These are phyloP conservation scores for Cardiocondyla obscurior DNA, from an alignment of 1,140 invertebrate genomes.

Conservation along the genomic window DNA sequence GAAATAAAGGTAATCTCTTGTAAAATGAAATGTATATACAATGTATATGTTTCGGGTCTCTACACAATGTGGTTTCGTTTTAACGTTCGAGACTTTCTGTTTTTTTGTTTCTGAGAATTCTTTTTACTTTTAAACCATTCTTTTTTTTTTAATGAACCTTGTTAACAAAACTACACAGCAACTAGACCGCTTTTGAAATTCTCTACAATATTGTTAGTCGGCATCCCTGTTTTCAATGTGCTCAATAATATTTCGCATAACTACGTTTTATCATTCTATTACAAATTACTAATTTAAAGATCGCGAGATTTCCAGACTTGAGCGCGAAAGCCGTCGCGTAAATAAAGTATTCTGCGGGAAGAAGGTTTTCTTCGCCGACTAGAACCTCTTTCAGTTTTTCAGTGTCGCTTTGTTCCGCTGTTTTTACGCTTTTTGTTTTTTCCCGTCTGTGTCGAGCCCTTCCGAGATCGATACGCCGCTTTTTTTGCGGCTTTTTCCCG, in stretches of 20 bases:
- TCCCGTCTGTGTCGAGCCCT: not conserved
- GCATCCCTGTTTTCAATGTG: not conserved
- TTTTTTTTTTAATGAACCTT: too few species aligned
- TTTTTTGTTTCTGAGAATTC: too few species aligned
- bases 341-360: not conserved
- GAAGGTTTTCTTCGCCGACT: not conserved
- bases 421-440: not conserved
- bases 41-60: too few species aligned
- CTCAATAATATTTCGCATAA: not conserved
- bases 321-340: not conserved
- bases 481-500: constrained; percentile 14
- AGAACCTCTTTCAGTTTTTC: not conserved
- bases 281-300: constrained; percentile 2
- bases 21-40: too few species aligned
- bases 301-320: not conserved
- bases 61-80: too few species aligned
- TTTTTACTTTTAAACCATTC: too few species aligned
- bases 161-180: too few species aligned
- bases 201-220: too few species aligned
- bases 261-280: constrained; percentile 32
- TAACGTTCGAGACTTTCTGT: too few species aligned
- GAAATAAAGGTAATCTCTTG: too few species aligned
- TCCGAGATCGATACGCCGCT: constrained; percentile 6
- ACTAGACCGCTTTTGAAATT: too few species aligned
- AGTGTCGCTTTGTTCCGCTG: constrained; percentile 14